Percentiles rank a stretch among this genome's conserved stretches.
phyloP scores from a whole-genome alignment of 2,113 vertebrate species.

The Catharus fuscescens region DNA sequence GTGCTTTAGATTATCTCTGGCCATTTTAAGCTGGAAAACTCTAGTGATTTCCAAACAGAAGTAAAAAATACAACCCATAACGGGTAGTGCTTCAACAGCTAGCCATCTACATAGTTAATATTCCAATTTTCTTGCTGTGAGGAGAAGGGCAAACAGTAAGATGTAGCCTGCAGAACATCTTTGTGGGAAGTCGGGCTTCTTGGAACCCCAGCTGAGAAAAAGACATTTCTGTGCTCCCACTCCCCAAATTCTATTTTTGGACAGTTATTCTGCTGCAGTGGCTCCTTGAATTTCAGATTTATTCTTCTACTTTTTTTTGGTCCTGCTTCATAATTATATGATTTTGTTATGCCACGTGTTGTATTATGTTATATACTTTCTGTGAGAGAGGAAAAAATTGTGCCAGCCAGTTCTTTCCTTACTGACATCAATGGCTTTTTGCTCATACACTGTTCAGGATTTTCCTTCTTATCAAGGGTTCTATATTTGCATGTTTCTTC shows the following conservation, averaged over 20 bases:
- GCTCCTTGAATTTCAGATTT: not conserved
- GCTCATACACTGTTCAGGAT: not conserved
- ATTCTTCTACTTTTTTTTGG: not conserved
- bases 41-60: not conserved
- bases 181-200: not conserved
- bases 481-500: slow-evolving; percentile 31
- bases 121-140: not conserved
- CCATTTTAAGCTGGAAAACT: not conserved
- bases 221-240: not conserved
- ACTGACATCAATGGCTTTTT: not conserved
- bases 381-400: not conserved
- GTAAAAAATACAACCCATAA: not conserved
- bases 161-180: not conserved
- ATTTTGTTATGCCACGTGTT: not conserved
- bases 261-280: not conserved
- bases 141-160: not conserved
- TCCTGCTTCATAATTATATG: not conserved
- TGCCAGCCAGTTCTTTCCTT: not conserved
- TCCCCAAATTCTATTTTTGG: not conserved
- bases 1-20: not conserved
- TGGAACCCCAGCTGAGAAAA: not conserved
- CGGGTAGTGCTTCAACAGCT: not conserved
- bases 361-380: not conserved
- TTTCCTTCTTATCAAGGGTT: slow-evolving; percentile 6
- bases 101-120: not conserved